Percentiles rank a stretch among this genome's conserved stretches.
Evolutionary conservation across 1,140 invertebrate genomes (phyloP).

Genomic region (Dendrolimus kikuchii): DNA sequence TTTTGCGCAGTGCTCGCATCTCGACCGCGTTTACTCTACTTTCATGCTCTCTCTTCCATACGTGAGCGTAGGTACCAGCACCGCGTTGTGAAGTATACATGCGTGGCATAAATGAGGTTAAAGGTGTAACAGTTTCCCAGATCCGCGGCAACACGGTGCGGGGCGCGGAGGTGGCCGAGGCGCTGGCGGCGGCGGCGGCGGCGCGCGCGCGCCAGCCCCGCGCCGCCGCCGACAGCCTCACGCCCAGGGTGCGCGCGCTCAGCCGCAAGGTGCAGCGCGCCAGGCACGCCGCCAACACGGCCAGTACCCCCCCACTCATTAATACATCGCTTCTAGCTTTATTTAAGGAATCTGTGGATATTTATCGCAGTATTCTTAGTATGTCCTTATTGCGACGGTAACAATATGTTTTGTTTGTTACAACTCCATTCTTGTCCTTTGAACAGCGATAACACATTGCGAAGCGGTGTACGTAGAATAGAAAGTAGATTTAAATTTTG

Average conservation of each 20-base stretch:
- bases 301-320: constrained; percentile 63
- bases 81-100: no score
- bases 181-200: constrained; percentile 66
- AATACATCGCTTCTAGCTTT: not conserved
- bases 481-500: no score
- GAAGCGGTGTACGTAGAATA: no score
- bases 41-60: no score
- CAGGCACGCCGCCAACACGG: constrained; percentile 84
- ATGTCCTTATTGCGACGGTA: no score
- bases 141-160: constrained; percentile 73
- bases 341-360: not conserved
- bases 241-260: constrained; percentile 77
- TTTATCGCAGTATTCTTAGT: not conserved
- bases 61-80: no score
- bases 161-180: constrained; percentile 70
- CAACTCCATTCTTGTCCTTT: no score
- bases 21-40: no score
- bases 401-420: no score
- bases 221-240: constrained; percentile 75
- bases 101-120: not conserved
- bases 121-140: constrained; percentile 61
- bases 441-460: no score
- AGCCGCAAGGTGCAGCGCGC: constrained; percentile 84
- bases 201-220: constrained; percentile 74
- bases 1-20: no score